Conservation (phyloP, 2,113 vertebrate genomes). For the Scytalopus superciliaris region DNA sequence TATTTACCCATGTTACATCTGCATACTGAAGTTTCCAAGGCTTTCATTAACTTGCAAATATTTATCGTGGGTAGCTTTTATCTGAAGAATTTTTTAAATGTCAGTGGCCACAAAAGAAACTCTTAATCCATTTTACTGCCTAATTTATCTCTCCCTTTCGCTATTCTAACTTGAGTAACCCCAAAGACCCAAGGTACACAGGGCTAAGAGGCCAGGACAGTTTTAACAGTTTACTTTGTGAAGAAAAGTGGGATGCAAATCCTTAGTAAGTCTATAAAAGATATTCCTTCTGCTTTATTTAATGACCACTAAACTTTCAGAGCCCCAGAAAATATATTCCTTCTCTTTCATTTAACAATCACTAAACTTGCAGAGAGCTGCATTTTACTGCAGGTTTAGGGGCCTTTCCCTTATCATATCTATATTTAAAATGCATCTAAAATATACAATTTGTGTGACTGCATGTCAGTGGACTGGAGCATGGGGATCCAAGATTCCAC, state of each 20-base stretch:
- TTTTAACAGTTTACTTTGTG: constrained; percentile 26
- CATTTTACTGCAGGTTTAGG: neutral
- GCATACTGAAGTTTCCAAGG: constrained; percentile 10
- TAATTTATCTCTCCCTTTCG: constrained; percentile 29
- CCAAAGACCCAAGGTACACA: constrained; percentile 10
- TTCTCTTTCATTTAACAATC: neutral
- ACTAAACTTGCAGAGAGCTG: neutral
- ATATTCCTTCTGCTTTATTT: neutral
- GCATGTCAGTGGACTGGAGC: neutral
- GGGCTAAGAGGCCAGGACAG: neutral
- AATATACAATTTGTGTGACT: neutral
- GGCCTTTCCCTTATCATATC: neutral
- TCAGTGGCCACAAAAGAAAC: constrained; percentile 50
- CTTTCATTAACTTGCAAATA: constrained; percentile 60
- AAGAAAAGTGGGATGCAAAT: constrained; percentile 19
- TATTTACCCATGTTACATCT: neutral
- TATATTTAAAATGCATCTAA: neutral
- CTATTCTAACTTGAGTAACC: constrained; percentile 17
- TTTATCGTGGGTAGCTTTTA: constrained; percentile 56
- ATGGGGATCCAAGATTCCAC: neutral
- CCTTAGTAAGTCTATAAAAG: neutral
- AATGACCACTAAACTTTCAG: neutral
- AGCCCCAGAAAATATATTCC: neutral
- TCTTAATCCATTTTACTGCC: constrained; percentile 46
- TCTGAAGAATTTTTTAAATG: constrained; percentile 63